A percentile compares a stretch with the other conserved stretches of the same genome.
Evolutionary conservation across 2,797 vertebrate genomes (phyloP).

Genomic region (Premnoplex brunnescens): DNA sequence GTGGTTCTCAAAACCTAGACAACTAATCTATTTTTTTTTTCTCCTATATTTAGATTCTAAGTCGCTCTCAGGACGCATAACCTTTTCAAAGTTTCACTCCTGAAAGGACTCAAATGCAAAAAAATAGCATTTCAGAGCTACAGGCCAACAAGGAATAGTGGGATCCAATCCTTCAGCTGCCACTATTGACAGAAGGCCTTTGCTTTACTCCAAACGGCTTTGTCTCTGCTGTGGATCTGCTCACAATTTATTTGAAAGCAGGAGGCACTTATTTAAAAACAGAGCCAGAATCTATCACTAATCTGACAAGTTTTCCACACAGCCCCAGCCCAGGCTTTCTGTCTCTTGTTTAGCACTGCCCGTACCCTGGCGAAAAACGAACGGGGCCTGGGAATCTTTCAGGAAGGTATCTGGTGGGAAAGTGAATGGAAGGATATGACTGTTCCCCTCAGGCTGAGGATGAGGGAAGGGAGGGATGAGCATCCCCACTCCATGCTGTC

Average conservation of each 20-base stretch:
- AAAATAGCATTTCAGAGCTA: background rate
- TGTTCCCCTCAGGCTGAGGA: background rate
- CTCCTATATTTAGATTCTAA: conserved; percentile 32
- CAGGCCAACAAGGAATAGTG: background rate
- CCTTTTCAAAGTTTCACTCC: conserved; percentile 30
- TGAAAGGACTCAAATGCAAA: background rate
- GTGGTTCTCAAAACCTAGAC: background rate
- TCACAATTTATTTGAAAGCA: background rate
- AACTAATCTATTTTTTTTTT: background rate
- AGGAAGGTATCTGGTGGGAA: background rate
- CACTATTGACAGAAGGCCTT: background rate
- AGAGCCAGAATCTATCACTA: background rate
- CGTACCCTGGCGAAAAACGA: background rate
- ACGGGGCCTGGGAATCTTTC: background rate
- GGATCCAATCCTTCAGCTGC: background rate
- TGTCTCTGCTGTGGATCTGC: background rate
- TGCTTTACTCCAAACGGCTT: background rate
- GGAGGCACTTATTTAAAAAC: background rate
- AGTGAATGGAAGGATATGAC: background rate
- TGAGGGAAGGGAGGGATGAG: background rate
- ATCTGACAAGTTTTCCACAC: background rate
- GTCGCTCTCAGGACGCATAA: background rate
- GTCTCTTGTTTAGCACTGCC: background rate
- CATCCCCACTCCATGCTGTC: background rate
- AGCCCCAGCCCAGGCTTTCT: background rate